Evolutionary conservation across 2,113 vertebrate species (phyloP).

Genomic region (Ivindomyrus marchei): DNA sequence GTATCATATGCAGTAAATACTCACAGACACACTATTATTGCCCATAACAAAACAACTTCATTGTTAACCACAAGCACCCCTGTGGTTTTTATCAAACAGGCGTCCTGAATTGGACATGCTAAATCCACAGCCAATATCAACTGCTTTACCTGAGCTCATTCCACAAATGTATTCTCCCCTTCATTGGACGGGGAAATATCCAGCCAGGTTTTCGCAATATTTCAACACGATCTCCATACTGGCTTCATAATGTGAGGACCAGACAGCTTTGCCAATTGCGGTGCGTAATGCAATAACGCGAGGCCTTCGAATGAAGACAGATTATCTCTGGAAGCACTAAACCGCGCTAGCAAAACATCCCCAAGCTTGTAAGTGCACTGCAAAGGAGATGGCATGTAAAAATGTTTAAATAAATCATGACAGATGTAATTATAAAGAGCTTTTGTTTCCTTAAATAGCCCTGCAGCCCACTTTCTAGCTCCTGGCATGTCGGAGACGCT

Average conservation of each 20-base stretch:
- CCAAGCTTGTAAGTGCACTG: constrained; percentile 53
- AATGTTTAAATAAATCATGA: constrained; percentile 48
- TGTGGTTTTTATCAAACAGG: background rate
- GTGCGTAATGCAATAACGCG: constrained; percentile 21
- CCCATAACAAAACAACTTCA: background rate
- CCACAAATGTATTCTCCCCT: background rate
- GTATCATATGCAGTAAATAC: background rate
- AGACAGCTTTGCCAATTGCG: constrained; percentile 4
- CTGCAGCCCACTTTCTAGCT: constrained; percentile 20
- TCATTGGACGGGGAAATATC: background rate
- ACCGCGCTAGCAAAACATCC: constrained; percentile 50
- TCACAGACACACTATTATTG: background rate
- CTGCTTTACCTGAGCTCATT: background rate
- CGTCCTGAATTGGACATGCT: background rate
- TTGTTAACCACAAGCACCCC: background rate
- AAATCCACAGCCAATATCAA: background rate
- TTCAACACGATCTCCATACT: background rate
- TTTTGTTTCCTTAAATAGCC: constrained; percentile 32
- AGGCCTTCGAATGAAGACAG: constrained; percentile 36
- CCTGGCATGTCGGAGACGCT: background rate
- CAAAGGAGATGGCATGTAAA: constrained; percentile 62
- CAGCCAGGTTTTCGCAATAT: background rate
- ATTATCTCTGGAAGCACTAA: constrained; percentile 52
- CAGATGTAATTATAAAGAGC: constrained; percentile 43
- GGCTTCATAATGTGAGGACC: background rate